Base-by-base conservation (phyloP, 1,140 invertebrate species). In the Drosophila nebulosa region DNA sequence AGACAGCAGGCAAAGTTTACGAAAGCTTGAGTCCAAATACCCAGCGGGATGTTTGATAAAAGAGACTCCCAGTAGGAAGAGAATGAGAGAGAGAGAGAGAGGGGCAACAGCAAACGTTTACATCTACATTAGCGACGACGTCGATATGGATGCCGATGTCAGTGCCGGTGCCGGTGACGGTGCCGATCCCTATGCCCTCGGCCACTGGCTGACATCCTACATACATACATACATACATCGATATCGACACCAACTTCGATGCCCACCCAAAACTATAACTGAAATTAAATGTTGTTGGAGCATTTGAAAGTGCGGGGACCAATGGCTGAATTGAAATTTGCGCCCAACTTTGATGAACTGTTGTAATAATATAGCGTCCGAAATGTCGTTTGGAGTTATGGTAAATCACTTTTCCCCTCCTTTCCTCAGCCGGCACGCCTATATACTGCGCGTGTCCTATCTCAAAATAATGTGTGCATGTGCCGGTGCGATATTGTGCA, bases 11-110 rank as follows among this genome's bases (percentile, higher is more conserved):
- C 72, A 88, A 86, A 86, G 81, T 86, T 86, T 88, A 88, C 81
- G 74, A 78, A 88, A 74, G 80, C 80, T 85, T 65, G 77, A 69
- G 76, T 80, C 78, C 81, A 86, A 88, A 88, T 88, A 88, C 83
- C 83, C 78, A 83, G 76, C 74, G 83, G 83, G 75, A 75, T 88
- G 78, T 68, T 88, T 88, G 83, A 88, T 88, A 88, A 88, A 88
- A 88, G 83, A 70, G 76, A 79, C 61, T 80, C 78, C 83, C 71
- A 57, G 57, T 6, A 63, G 78, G 62, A 64, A 60, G 50, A 22
- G 35, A 32, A 16, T 50, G 39, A 14, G 57, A n/a, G n/a, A n/a
- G n/a, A n/a, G n/a, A n/a, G n/a, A n/a, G n/a, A n/a, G n/a, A n/a
- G 0, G 53, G 72, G 39, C 2, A 16, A 10, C 9, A 10, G 16